A percentile compares a stretch with the other conserved stretches of the same genome.
Conservation (phyloP, 2,888 invertebrate species). For the Mythimna albipuncta region DNA sequence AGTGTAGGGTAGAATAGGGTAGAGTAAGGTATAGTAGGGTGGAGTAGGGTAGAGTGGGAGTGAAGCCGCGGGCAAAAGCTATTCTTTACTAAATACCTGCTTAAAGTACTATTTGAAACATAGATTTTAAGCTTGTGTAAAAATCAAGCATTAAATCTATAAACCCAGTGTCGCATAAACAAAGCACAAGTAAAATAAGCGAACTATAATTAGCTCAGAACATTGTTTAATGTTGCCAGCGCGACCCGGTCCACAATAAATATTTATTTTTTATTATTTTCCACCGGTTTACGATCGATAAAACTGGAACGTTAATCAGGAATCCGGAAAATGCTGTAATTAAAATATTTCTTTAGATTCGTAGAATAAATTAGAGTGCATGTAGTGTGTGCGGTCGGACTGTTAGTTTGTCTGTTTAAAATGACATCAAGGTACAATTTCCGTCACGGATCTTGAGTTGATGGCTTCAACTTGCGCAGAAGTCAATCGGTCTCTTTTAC, state of each 20-base stretch:
- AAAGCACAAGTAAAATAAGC: conserved; percentile 60
- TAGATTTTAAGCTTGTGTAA: background rate
- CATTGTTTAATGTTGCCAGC: conserved; percentile 62
- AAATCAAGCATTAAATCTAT: background rate
- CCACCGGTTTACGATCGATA: conserved; percentile 75
- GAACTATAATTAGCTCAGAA: conserved; percentile 58
- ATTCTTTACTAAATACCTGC: no score
- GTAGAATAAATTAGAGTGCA: conserved; percentile 47
- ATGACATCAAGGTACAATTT: background rate
- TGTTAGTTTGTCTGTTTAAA: background rate
- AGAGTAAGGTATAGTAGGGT: no score
- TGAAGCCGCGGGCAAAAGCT: no score
- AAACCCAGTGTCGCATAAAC: conserved; percentile 66
- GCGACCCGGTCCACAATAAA: conserved; percentile 76
- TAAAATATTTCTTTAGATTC: conserved; percentile 68
- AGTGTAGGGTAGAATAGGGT: no score
- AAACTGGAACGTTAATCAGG: conserved; percentile 76
- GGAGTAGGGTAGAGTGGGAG: no score
- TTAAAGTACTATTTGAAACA: no score
- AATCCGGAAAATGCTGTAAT: conserved; percentile 70
- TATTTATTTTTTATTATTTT: conserved; percentile 79
- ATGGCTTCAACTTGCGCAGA: no score
- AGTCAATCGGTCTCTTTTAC: no score
- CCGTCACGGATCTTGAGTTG: no score
- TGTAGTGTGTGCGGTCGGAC: conserved; percentile 18